A percentile compares a stretch with the other conserved stretches of the same genome.
Conservation (phyloP, 2,797 vertebrate species). For the Acridotheres tristis region DNA sequence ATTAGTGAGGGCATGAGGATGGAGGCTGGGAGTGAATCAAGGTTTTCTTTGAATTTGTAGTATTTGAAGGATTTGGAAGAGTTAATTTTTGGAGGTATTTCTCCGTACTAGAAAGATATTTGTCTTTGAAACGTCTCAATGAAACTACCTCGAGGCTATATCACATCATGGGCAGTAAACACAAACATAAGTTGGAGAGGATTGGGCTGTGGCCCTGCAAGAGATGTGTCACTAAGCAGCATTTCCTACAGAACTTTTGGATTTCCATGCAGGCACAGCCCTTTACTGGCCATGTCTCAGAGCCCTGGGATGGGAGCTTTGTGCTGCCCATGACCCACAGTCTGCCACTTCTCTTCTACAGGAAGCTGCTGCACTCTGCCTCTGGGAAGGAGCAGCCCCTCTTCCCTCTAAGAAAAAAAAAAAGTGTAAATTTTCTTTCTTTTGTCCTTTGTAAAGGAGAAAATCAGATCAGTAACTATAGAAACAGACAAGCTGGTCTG, state of each 20-base stretch:
- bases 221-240: not conserved
- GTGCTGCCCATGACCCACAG: fast-evolving
- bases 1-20: not conserved
- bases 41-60: not conserved
- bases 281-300: fast-evolving
- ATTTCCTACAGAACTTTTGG: not conserved
- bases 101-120: not conserved
- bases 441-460: not conserved
- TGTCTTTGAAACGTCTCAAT: not conserved
- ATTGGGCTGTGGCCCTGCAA: not conserved
- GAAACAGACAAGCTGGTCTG: not conserved
- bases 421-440: not conserved
- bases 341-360: not conserved
- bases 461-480: not conserved
- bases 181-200: not conserved
- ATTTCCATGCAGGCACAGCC: not conserved
- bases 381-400: not conserved
- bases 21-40: not conserved
- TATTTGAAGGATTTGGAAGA: not conserved
- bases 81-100: not conserved
- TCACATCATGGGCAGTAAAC: not conserved
- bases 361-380: not conserved
- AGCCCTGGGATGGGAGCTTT: not conserved
- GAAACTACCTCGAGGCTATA: not conserved
- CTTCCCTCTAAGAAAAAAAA: not conserved